Evolutionary conservation across 2,888 invertebrate genomes (phyloP), one percentile per base, ranked within the genome.

Genomic region (Argyresthia goedartella): DNA sequence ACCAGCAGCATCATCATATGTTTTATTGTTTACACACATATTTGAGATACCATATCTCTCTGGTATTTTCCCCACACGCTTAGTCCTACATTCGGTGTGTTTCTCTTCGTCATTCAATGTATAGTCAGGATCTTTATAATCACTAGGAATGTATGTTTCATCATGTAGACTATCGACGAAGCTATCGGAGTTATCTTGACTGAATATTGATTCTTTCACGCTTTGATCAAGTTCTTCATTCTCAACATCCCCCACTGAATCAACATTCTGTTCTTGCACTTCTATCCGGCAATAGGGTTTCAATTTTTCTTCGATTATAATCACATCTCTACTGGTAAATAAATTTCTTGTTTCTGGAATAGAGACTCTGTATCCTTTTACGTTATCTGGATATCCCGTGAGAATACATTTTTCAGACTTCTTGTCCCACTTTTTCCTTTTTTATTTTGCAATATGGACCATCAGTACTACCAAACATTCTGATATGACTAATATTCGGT

Each of bases 341-440:
- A 59, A 44, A 36, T 13, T 42, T 8, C 47, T 55, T 8, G 45
- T 56, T 33, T 25, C 15, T 41, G 54, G 54, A 52, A 52, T 36
- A 51, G 52, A 54, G 4, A 52, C 39, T 44, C 53, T 33, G 41
- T 55, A 53, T n/a, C 58, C 58, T 52, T 55, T 56, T 33, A 55
- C 47, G 44, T 56, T 52, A 7, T 55, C 55, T 10, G 46, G 25
- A 53, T 52, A 58, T 15, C 56, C 55, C 14, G 55, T 47, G 8
- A 56, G 47, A 35, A 55, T 52, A 45, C 41, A 52, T 49, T 55
- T 50, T 7, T 10, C 15, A 8, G 52, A 9, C 52, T 52, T 52
- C 16, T 48, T 50, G 16, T 54, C 51, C 55, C 52, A 53, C 41
- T 53, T 52, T 14, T 34, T 8, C 15, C 44, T 16, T 14, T 55